Percentiles rank a stretch among this genome's conserved stretches.
Evolutionary conservation across 2,888 invertebrate species (phyloP).

Genomic region (Melanophora roralis): DNA sequence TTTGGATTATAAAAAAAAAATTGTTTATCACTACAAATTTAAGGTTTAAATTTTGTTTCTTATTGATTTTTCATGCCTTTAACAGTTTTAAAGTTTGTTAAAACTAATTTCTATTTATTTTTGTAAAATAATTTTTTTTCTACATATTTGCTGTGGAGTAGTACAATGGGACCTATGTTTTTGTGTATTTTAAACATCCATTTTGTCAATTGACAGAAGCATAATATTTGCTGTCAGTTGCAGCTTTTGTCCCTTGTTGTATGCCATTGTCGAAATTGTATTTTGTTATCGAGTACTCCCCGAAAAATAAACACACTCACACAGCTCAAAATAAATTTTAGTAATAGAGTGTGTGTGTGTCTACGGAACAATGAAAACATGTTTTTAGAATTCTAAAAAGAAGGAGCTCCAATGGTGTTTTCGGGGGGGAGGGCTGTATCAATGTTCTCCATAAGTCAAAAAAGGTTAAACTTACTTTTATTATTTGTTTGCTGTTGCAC

Average conservation of each 20-base stretch:
- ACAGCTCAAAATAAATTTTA: neutral
- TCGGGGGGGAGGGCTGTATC: slow-evolving; percentile 36
- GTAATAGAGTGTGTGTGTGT: neutral
- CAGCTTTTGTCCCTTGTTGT: slow-evolving; percentile 70
- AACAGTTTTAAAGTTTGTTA: slow-evolving; percentile 17
- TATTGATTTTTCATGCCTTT: too few species aligned
- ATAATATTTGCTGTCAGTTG: slow-evolving; percentile 77
- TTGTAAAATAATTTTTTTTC: neutral
- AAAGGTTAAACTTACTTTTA: slow-evolving; percentile 48
- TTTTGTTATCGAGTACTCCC: slow-evolving; percentile 50
- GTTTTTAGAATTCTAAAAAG: neutral
- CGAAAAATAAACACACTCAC: slow-evolving; percentile 21
- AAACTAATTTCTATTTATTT: slow-evolving; percentile 2
- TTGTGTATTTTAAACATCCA: slow-evolving; percentile 71
- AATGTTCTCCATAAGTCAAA: slow-evolving; percentile 17
- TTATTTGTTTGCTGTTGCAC: slow-evolving; percentile 14
- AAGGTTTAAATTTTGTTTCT: too few species aligned
- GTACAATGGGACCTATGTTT: slow-evolving; percentile 37
- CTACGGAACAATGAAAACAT: neutral
- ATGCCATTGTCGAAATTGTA: slow-evolving; percentile 63
- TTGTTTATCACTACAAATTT: too few species aligned
- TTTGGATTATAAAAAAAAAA: too few species aligned
- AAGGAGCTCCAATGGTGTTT: neutral
- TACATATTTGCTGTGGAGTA: neutral
- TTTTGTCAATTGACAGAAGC: slow-evolving; percentile 76